Evolutionary conservation across 1,140 invertebrate species (phyloP).

Genomic region (Listronotus bonariensis): DNA sequence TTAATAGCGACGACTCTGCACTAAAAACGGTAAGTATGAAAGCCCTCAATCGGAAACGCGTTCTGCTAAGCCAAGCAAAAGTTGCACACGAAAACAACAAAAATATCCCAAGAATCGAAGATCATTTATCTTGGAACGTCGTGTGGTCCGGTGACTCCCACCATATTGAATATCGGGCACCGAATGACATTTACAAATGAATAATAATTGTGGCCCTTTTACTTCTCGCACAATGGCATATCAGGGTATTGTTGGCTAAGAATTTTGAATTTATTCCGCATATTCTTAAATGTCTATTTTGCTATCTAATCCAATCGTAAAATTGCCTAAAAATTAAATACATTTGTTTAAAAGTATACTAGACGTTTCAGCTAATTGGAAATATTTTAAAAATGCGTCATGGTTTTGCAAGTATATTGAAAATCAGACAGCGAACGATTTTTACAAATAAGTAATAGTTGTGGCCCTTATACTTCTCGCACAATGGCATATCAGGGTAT

Average conservation of each 20-base stretch:
- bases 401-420: constrained; percentile 45
- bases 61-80: constrained; percentile 32
- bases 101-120: constrained; percentile 50
- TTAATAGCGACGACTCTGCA: constrained; percentile 5
- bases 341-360: too few species aligned
- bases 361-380: too few species aligned
- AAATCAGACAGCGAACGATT: constrained; percentile 51
- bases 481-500: constrained; percentile 42
- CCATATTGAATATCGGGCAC: constrained; percentile 54
- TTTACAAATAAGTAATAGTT: constrained; percentile 55
- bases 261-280: constrained; percentile 14
- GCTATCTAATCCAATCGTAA: too few species aligned
- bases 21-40: constrained; percentile 27
- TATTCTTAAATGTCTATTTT: too few species aligned
- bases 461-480: constrained; percentile 50
- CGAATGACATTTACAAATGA: constrained; percentile 53
- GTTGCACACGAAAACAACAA: constrained; percentile 40
- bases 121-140: constrained; percentile 52
- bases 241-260: constrained; percentile 23
- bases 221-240: constrained; percentile 48
- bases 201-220: constrained; percentile 54
- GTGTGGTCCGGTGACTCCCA: constrained; percentile 51
- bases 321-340: too few species aligned
- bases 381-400: too few species aligned
- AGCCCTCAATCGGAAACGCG: constrained; percentile 39